Evolutionary conservation across 1,140 invertebrate genomes (phyloP).

Genomic region (Brevipalpus yothersi): DNA sequence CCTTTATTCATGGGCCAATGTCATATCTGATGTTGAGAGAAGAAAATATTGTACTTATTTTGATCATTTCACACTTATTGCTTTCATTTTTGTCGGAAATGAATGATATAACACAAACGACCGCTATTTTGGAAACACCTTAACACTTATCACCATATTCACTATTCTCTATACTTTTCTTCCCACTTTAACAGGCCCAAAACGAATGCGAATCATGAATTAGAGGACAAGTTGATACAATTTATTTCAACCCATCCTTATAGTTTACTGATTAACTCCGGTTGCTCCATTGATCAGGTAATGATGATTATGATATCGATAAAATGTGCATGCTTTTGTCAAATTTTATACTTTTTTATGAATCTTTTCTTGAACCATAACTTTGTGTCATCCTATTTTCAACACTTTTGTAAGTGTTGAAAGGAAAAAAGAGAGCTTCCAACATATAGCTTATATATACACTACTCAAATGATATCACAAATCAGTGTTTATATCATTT

Average conservation of each 20-base stretch:
- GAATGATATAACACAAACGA: not conserved
- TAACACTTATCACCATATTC: not conserved
- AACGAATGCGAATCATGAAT: slow-evolving; percentile 37
- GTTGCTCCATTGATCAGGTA: slow-evolving; percentile 80
- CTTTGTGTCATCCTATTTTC: too few relatives aligned
- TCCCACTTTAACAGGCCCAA: slow-evolving; percentile 27
- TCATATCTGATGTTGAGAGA: not conserved
- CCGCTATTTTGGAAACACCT: not conserved
- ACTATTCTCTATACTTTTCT: not conserved
- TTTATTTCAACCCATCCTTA: slow-evolving; percentile 64
- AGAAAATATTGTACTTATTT: not conserved
- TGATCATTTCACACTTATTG: not conserved
- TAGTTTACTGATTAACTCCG: slow-evolving; percentile 50
- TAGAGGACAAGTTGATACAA: slow-evolving; percentile 75
- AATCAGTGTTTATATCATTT: too few relatives aligned
- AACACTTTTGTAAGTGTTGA: too few relatives aligned
- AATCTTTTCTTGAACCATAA: too few relatives aligned
- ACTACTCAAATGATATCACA: too few relatives aligned
- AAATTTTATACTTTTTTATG: too few relatives aligned
- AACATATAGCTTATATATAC: too few relatives aligned
- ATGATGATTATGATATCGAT: slow-evolving; percentile 10
- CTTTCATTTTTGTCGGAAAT: not conserved
- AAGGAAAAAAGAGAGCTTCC: too few relatives aligned
- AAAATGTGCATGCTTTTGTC: too few relatives aligned
- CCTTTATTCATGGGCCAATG: too few relatives aligned